A percentile compares a stretch with the other conserved stretches of the same genome.
These are phyloP conservation scores for Laothoe populi DNA, from an alignment of 2,888 invertebrate species.

Conservation along the genomic window DNA sequence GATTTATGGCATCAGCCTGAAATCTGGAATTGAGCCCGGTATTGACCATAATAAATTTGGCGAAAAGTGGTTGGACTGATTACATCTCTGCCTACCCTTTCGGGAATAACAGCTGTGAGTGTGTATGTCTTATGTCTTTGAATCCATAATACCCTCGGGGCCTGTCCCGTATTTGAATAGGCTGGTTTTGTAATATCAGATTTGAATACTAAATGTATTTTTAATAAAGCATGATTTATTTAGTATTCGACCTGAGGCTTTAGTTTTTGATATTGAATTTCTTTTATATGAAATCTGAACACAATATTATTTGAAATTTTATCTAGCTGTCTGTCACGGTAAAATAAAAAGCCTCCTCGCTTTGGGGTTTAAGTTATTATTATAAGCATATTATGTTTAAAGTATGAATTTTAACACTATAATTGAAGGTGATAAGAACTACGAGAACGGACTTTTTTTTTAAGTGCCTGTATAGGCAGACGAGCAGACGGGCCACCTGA, in stretches of 20 bases:
- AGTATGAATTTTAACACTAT: no score
- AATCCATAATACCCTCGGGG: not conserved
- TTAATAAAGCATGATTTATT: slow-evolving; percentile 11
- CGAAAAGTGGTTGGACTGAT: no score
- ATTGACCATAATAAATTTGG: no score
- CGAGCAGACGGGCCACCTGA: no score
- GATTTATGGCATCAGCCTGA: no score
- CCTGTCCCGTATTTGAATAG: not conserved
- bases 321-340: not conserved
- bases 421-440: no score
- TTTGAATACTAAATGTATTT: not conserved
- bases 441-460: no score
- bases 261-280: not conserved
- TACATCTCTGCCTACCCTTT: no score
- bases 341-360: not conserved
- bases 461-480: no score
- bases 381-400: not conserved
- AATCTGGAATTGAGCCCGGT: no score
- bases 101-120: no score
- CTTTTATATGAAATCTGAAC: no score
- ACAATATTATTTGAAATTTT: not conserved
- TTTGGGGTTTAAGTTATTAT: not conserved
- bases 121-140: not conserved
- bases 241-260: not conserved
- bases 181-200: not conserved